A percentile compares a stretch with the other conserved stretches of the same genome.
Evolutionary conservation across 2,888 invertebrate species (phyloP).

Genomic region (Hybos culiciformis): DNA sequence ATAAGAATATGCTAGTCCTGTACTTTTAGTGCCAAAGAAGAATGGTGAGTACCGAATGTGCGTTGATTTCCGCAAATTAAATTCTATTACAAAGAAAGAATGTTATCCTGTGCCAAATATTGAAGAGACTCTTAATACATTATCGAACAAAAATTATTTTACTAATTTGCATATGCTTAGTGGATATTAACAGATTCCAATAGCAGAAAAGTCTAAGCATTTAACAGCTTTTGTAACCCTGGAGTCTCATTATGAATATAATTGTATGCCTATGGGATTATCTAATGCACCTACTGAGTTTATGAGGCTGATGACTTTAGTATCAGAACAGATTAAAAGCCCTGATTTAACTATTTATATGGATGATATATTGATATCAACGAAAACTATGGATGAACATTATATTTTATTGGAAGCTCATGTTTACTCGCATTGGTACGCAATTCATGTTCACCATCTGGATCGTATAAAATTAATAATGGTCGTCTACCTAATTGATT

Average conservation of each 20-base stretch:
- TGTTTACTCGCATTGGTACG: no score
- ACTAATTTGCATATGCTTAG: constrained; percentile 6
- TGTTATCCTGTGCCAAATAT: constrained; percentile 16
- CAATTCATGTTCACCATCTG: not conserved
- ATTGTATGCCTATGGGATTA: constrained; percentile 20
- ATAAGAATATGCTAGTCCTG: constrained; percentile 21
- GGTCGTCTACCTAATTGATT: not conserved
- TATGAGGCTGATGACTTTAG: constrained; percentile 4
- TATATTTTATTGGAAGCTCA: not conserved
- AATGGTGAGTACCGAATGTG: constrained; percentile 20
- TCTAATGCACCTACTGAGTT: constrained; percentile 19
- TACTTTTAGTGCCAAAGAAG: constrained; percentile 19
- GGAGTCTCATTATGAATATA: constrained; percentile 20
- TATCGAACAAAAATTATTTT: constrained; percentile 3
- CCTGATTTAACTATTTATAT: not conserved
- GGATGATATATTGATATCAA: constrained; percentile 4
- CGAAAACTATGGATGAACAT: not conserved
- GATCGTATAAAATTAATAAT: not conserved
- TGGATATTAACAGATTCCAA: constrained; percentile 10
- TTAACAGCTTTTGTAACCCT: constrained; percentile 20
- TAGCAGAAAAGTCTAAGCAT: constrained; percentile 4
- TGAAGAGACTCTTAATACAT: constrained; percentile 14
- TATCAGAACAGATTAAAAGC: not conserved
- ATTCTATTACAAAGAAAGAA: constrained; percentile 16
- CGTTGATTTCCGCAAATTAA: constrained; percentile 21